These are phyloP conservation scores for Gobiocypris rarus DNA, from an alignment of 2,113 vertebrate species.

Conservation along the genomic window DNA sequence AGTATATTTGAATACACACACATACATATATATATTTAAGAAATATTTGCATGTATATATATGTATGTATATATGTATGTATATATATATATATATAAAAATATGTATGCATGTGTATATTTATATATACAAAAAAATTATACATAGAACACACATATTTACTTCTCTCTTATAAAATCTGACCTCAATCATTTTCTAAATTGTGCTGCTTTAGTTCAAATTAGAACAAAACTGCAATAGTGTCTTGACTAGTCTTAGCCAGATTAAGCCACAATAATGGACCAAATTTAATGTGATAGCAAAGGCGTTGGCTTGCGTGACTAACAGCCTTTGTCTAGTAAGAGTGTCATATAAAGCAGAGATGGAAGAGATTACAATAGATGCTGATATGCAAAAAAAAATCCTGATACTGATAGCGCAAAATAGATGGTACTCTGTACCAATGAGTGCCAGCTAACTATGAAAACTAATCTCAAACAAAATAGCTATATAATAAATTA, in stretches of 20 bases:
- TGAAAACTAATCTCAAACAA: not conserved
- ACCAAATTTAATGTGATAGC: not conserved
- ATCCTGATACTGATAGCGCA: not conserved
- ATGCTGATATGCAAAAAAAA: not conserved
- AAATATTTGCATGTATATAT: no score
- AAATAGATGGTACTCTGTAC: not conserved
- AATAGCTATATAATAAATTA: not conserved
- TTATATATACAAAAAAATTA: no score
- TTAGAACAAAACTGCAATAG: not conserved
- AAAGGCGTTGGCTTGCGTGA: not conserved
- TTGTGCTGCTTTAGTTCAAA: not conserved
- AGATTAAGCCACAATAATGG: not conserved
- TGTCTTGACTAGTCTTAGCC: not conserved
- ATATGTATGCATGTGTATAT: no score
- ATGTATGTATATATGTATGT: no score
- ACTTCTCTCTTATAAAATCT: no score
- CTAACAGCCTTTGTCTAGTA: not conserved
- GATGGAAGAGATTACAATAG: not conserved
- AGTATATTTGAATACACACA: no score
- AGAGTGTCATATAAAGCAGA: not conserved
- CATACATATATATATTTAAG: no score
- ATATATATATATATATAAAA: no score
- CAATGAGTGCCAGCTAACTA: not conserved
- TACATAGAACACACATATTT: no score
- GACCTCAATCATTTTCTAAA: not conserved